Base-by-base conservation (phyloP, 1,140 invertebrate species). In the Pseudoatta argentina region DNA sequence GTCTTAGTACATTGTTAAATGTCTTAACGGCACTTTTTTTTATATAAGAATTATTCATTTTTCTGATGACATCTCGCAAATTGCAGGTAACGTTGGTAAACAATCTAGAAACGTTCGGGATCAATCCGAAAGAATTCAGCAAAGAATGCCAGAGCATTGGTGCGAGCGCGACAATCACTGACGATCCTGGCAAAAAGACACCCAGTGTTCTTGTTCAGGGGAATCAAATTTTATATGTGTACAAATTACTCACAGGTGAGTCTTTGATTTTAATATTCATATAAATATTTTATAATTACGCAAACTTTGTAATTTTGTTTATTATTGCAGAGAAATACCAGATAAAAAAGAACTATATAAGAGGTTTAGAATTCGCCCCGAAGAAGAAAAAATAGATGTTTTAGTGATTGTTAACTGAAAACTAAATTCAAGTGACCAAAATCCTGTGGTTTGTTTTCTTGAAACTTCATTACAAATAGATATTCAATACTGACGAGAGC, bases 191-290 rank as follows among this genome's bases (percentile, higher is more conserved):
- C 59, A 97, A 97, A 87, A 98, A 97, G 92, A 96, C 95, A 59
- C 97, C 97, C 71, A 97, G 98, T 94, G 96, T 99, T 21, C 96
- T 98, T 91, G 96, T 99, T 51, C 98, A 99, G 96, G 98, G 98
- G 75, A 98, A 99, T 95, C 98, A 99, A 96, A 97, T 99, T 83
- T 94, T 96, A 76, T 98, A 97, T 92, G 96, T 98, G 3, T 96
- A 96, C 85, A 97, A 97, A 93, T 94, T 98, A 73, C 95, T 98
- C 8, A 96, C 96, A 86, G 97, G 97, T 96, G 94, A 94, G 67
- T 51, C n/a, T 53, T 77, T 30, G 18, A 44, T 4, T 30, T 85
- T 39, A 66, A 77, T 75, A 48, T 69, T 67, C 12, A 44, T 24
- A 44, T 30, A 14, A 44, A 14, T 21, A 30, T 61, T 59, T 76